Percentiles rank a stretch among this genome's conserved stretches.
These are phyloP conservation scores for Podocnemis expansa DNA, from an alignment of 2,113 vertebrate genomes.

Conservation along the genomic window DNA sequence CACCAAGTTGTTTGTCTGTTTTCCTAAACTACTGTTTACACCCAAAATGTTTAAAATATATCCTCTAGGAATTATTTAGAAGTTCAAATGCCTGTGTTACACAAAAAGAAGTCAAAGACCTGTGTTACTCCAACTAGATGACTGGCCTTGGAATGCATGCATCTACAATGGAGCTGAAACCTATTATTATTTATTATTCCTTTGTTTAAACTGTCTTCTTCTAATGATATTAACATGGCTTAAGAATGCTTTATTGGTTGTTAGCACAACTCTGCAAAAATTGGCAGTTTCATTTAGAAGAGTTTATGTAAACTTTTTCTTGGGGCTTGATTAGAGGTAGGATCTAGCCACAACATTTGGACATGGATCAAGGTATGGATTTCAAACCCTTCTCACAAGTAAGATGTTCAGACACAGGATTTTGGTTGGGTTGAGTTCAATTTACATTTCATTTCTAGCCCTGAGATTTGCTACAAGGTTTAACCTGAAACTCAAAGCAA, in stretches of 20 bases:
- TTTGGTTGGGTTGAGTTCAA: constrained; percentile 57
- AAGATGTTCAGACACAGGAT: not conserved
- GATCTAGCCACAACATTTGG: constrained; percentile 44
- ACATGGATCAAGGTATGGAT: constrained; percentile 45
- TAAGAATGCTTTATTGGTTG: constrained; percentile 39
- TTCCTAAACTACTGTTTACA: not conserved
- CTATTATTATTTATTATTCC: constrained; percentile 27
- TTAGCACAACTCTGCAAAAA: constrained; percentile 44
- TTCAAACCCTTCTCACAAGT: constrained; percentile 60
- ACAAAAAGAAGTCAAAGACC: not conserved
- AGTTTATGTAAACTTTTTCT: constrained; percentile 43
- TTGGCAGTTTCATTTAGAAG: constrained; percentile 41
- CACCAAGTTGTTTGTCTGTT: not conserved
- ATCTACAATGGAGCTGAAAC: constrained; percentile 24
- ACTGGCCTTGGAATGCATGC: not conserved
- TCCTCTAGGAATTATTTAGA: not conserved
- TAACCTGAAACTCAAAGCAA: constrained; percentile 35
- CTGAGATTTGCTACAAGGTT: constrained; percentile 52
- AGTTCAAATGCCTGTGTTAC: not conserved
- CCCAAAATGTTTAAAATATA: not conserved
- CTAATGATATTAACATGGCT: constrained; percentile 28
- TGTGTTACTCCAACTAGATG: not conserved
- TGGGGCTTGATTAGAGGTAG: constrained; percentile 50
- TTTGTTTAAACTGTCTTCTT: constrained; percentile 31
- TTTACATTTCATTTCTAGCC: constrained; percentile 48